These are phyloP conservation scores for Anguilla japonica DNA, from an alignment of 2,113 vertebrate genomes.

Conservation along the genomic window DNA sequence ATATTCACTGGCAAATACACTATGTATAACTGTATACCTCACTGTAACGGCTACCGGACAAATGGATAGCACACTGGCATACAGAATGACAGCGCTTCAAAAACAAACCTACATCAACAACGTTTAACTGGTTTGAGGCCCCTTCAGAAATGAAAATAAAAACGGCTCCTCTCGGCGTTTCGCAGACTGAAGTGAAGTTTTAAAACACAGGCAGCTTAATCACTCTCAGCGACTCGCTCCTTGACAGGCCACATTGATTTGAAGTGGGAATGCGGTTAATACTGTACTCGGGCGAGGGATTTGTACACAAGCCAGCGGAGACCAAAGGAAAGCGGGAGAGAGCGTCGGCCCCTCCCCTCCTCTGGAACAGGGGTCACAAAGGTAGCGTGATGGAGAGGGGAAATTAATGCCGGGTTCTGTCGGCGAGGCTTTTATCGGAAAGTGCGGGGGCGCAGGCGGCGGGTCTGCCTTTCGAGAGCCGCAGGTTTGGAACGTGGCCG, in stretches of 20 bases:
- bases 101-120: too few relatives aligned
- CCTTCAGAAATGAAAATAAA: too few relatives aligned
- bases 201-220: background rate
- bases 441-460: background rate
- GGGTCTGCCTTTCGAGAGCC: background rate
- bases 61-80: too few relatives aligned
- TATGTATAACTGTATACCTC: too few relatives aligned
- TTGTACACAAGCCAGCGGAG: slow-evolving; percentile 11
- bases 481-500: slow-evolving; percentile 6
- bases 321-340: background rate
- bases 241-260: background rate
- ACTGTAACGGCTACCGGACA: too few relatives aligned
- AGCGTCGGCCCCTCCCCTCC: background rate
- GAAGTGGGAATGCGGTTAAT: background rate
- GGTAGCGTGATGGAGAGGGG: background rate
- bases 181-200: background rate
- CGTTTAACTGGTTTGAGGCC: too few relatives aligned
- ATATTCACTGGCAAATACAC: too few relatives aligned
- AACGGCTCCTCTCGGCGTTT: background rate
- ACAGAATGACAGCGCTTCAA: too few relatives aligned
- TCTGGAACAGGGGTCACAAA: slow-evolving; percentile 4
- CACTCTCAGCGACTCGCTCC: background rate
- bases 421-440: background rate
- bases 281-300: background rate
- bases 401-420: background rate